A percentile compares a stretch with the other conserved stretches of the same genome.
Evolutionary conservation across 2,797 vertebrate species (phyloP).

Genomic region (Mus spretus): DNA sequence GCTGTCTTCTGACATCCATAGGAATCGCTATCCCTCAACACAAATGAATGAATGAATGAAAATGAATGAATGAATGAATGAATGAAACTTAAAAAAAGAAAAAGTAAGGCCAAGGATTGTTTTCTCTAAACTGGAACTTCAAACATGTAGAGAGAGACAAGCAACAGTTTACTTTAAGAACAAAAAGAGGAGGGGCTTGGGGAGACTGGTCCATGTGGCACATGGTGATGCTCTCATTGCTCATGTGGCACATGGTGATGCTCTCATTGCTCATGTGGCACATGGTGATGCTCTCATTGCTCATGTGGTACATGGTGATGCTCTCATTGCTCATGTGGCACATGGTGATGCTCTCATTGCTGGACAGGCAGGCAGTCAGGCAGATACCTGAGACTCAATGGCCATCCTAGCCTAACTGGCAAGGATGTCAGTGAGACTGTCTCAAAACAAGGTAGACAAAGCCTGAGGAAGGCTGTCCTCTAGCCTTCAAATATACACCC

Average conservation of each 20-base stretch:
- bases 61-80: neutral
- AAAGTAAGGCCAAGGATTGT: neutral
- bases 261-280: neutral
- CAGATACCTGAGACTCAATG: neutral
- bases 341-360: neutral
- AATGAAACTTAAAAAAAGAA: neutral
- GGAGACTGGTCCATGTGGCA: neutral
- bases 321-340: neutral
- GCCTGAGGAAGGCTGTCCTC: neutral
- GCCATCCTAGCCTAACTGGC: neutral
- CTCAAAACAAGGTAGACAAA: neutral
- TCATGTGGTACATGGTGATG: too few species aligned
- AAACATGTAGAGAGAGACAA: constrained; percentile 11
- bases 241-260: too few species aligned
- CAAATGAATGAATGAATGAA: neutral
- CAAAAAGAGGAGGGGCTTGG: neutral
- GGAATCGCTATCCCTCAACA: neutral
- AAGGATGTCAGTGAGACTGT: neutral
- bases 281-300: neutral
- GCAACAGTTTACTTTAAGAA: neutral
- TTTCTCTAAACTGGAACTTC: constrained; percentile 45
- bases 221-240: neutral
- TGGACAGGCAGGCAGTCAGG: neutral
- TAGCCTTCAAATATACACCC: neutral
- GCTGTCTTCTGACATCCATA: neutral